These are phyloP conservation scores for Drosophila saltans DNA, from an alignment of 1,140 invertebrate genomes.

Conservation along the genomic window DNA sequence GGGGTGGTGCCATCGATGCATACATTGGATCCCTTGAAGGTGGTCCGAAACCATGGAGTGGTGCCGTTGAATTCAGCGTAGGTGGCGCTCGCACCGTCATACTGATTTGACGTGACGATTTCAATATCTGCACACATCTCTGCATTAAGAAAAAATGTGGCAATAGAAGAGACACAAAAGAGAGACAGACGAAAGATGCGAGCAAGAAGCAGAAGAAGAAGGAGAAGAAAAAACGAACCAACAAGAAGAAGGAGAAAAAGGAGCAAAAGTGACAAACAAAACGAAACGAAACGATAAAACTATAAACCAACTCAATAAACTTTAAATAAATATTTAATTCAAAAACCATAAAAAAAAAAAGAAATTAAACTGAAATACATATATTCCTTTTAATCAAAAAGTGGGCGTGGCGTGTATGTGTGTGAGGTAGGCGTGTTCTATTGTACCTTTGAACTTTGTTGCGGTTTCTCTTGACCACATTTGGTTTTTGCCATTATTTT, in stretches of 20 bases:
- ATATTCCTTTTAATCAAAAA: conserved; percentile 38
- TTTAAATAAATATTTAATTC: conserved; percentile 24
- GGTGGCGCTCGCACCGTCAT: conserved; percentile 92
- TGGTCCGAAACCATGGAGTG: conserved; percentile 83
- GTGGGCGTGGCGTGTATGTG: conserved; percentile 28
- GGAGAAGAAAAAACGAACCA: conserved; percentile 61
- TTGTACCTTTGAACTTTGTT: conserved; percentile 31
- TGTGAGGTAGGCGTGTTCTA: conserved; percentile 5
- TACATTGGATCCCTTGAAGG: conserved; percentile 83
- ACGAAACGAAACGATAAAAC: conserved; percentile 25
- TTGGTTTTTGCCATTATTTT: conserved; percentile 56
- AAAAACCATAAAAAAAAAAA: conserved; percentile 16
- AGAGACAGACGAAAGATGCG: conserved; percentile 68
- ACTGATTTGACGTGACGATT: conserved; percentile 92
- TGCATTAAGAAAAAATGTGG: conserved; percentile 83
- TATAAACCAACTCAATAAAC: conserved; percentile 23
- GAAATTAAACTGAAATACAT: conserved; percentile 16
- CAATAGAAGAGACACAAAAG: conserved; percentile 83
- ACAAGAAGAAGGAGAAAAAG: conserved; percentile 44
- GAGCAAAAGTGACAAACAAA: conserved; percentile 36
- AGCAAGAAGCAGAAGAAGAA: conserved; percentile 52
- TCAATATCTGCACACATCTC: conserved; percentile 90
- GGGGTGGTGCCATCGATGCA: conserved; percentile 82
- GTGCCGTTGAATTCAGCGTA: conserved; percentile 81
- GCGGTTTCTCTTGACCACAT: conserved; percentile 31